Evolutionary conservation across 23 tunicate species (phyloP).

Genomic region (Styela clava): DNA sequence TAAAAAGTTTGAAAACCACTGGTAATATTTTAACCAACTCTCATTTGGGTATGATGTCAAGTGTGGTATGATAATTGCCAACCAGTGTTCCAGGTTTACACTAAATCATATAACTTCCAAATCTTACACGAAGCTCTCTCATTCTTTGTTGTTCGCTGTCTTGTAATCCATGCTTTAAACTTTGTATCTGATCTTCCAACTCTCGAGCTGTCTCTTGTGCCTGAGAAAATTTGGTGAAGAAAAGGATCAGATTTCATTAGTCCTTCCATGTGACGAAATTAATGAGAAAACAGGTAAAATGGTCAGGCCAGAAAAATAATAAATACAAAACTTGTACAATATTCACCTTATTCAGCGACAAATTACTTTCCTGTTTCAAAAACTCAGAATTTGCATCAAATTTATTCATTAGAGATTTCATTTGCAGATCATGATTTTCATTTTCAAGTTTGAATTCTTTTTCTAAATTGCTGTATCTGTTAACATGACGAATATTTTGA

Average conservation of each 20-base stretch:
- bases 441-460: slow-evolving; percentile 36
- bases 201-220: slow-evolving; percentile 66
- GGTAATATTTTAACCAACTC: too few relatives aligned
- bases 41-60: too few relatives aligned
- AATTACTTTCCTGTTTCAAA: slow-evolving; percentile 54
- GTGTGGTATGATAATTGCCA: too few relatives aligned
- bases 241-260: neutral
- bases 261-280: neutral
- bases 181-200: slow-evolving; percentile 74
- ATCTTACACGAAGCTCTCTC: slow-evolving; percentile 59
- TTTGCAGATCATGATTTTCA: slow-evolving; percentile 26
- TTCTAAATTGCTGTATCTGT: slow-evolving; percentile 35
- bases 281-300: neutral
- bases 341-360: slow-evolving; percentile 1
- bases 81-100: too few relatives aligned
- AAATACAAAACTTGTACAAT: neutral
- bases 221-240: neutral
- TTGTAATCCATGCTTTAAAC: slow-evolving; percentile 69
- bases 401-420: slow-evolving; percentile 34
- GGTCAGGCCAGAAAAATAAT: too few relatives aligned
- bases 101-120: neutral
- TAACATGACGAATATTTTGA: neutral
- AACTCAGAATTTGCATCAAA: slow-evolving; percentile 68
- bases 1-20: too few relatives aligned
- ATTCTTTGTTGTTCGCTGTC: slow-evolving; percentile 79